A percentile compares a stretch with the other conserved stretches of the same genome.
phyloP scores from a whole-genome alignment of 1,140 invertebrate genomes.

The Bombus balteatus region DNA sequence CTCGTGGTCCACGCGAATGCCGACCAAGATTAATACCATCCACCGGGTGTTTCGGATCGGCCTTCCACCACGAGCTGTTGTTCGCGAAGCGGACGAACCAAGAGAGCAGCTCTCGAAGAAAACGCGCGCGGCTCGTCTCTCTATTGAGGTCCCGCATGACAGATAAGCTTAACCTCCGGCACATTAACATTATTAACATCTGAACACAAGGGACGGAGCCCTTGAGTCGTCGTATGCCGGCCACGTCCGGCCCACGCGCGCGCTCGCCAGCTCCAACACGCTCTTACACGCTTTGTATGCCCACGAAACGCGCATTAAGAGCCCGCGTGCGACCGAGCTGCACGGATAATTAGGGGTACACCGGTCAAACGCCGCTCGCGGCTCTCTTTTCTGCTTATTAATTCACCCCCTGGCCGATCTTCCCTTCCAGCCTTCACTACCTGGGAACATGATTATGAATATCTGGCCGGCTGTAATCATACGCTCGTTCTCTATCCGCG shows the following conservation, averaged over 20 bases:
- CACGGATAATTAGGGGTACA: slow-evolving; percentile 68
- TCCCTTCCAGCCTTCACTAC: neutral
- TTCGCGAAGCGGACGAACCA: slow-evolving; percentile 40
- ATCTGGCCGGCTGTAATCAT: slow-evolving; percentile 44
- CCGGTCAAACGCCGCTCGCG: slow-evolving; percentile 55
- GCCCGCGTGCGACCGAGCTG: slow-evolving; percentile 55
- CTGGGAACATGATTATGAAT: slow-evolving; percentile 56
- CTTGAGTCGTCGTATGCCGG: slow-evolving; percentile 45
- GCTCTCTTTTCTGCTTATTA: slow-evolving; percentile 67
- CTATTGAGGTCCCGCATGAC: slow-evolving; percentile 75
- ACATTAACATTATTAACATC: slow-evolving; percentile 78
- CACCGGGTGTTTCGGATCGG: slow-evolving; percentile 59
- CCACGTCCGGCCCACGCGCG: slow-evolving; percentile 39
- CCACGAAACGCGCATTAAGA: slow-evolving; percentile 63
- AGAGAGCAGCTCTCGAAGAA: slow-evolving; percentile 13
- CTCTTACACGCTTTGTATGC: slow-evolving; percentile 60
- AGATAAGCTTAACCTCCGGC: slow-evolving; percentile 78
- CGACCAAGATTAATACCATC: slow-evolving; percentile 62
- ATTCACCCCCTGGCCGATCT: slow-evolving; percentile 56
- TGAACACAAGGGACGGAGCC: slow-evolving; percentile 63
- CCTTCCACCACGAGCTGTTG: slow-evolving; percentile 36
- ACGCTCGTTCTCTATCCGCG: slow-evolving; percentile 30
- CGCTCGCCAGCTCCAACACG: slow-evolving; percentile 61
- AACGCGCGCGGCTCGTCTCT: slow-evolving; percentile 63
- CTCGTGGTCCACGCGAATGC: slow-evolving; percentile 50